Evolutionary conservation across 1,140 invertebrate genomes (phyloP).

Genomic region (Meteorus sp.): DNA sequence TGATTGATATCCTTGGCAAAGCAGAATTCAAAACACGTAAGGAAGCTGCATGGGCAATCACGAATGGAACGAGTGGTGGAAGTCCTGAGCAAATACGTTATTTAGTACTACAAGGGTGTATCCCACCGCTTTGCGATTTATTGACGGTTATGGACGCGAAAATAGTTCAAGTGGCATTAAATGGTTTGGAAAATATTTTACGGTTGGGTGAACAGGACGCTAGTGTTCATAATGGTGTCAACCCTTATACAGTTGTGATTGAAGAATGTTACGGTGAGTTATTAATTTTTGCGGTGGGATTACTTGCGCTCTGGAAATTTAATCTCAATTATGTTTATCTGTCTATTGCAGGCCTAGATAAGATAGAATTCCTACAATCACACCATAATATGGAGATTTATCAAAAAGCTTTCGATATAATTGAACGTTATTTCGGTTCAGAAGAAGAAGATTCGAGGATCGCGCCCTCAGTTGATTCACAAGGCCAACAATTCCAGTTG

Average conservation of each 20-base stretch:
- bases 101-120: slow-evolving; percentile 74
- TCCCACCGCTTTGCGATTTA: slow-evolving; percentile 92
- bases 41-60: slow-evolving; percentile 96
- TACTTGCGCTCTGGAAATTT: background rate
- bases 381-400: slow-evolving; percentile 97
- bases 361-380: slow-evolving; percentile 95
- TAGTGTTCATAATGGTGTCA: slow-evolving; percentile 69
- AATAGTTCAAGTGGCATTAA: slow-evolving; percentile 97
- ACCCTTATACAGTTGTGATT: slow-evolving; percentile 89
- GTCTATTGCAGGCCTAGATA: slow-evolving; percentile 80
- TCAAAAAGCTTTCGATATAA: slow-evolving; percentile 94
- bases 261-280: slow-evolving; percentile 93
- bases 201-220: slow-evolving; percentile 86
- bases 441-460: slow-evolving; percentile 87
- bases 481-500: slow-evolving; percentile 79
- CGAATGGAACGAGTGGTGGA: slow-evolving; percentile 95
- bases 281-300: too few relatives aligned
- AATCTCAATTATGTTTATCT: slow-evolving; percentile 26
- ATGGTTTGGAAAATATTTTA: slow-evolving; percentile 95
- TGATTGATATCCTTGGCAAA: slow-evolving; percentile 88
- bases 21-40: slow-evolving; percentile 97
- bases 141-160: slow-evolving; percentile 93
- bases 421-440: slow-evolving; percentile 91
- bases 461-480: slow-evolving; percentile 76
- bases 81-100: slow-evolving; percentile 88